Evolutionary conservation across 2,888 invertebrate species (phyloP), one percentile per base, ranked within the genome.

Genomic region (Steinernema scapterisci): DNA sequence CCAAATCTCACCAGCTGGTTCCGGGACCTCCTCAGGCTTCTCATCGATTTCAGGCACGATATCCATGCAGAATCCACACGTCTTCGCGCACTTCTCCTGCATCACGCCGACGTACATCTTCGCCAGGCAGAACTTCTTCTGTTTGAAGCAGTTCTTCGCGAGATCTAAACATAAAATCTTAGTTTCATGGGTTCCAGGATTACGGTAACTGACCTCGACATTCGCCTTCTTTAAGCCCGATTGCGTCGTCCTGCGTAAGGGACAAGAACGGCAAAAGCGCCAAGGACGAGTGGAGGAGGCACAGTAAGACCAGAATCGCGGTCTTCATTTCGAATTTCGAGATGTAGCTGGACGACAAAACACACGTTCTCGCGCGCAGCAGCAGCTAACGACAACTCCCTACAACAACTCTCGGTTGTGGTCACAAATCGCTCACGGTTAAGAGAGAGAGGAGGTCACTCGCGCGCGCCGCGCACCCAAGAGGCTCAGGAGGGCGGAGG

Each of bases 371-470:
- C 31, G 63, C 63, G 31, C 54, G 25, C 25, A 31, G 63, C 63
- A 63, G 48, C 48, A 48, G 48, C 48, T 13, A 48, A 48, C 48
- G 38, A 38, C 38, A 38, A 38, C 38, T 38, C n/a, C n/a, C 52
- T 52, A 19, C 52, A 19, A 23, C 52, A 52, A 25, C 63, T 63
- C 19, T 25, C 16, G 21, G 21, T 25, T 21, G 63, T 31, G 63
- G 27, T 38, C 63, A 25, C 54, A 48, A 48, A 48, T n/a, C 54
- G 21, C 54, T 23, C 54, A 27, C 63, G 31, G 63, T 63, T 31
- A 31, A 63, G 63, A 63, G 63, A n/a, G n/a, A n/a, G n/a, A n/a
- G n/a, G n/a, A 63, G 63, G 63, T 63, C 63, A 63, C 63, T 63
- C 63, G 63, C 21, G 21, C 48, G 13, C 38, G 38, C 38, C 3